Base-by-base conservation (phyloP, 2,113 vertebrate species). In the Oriolus oriolus region DNA sequence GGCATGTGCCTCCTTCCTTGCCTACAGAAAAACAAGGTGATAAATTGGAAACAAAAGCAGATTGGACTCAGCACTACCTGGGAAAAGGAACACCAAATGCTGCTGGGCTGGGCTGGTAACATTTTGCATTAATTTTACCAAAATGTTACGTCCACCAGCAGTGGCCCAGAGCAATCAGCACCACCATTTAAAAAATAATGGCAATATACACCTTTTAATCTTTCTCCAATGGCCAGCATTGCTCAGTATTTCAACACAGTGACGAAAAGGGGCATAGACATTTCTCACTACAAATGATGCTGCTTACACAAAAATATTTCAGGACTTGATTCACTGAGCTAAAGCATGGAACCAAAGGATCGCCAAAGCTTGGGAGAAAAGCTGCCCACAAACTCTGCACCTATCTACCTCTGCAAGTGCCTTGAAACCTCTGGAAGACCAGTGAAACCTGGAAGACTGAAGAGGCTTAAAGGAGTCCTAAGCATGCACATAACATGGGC, bases 401-500 rank as follows among this genome's bases (percentile, higher is more conserved):
- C 20, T 11, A 23, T 9, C 45, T 37, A 23, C 33, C 49, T 16
- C 41, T 47, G 19, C n/a, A 52, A 65, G 33, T 42, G 35, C 64
- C 26, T 57, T 44, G 59, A 45, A 86, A 45, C 4, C 37, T 61
- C 23, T 28, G 28, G 16, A 65, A 88, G 80, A 60, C 4, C 18
- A 74, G 33, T 14, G 23, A 85, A 76, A 84, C 12, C 23, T 63
- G 53, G 50, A 81, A 44, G 60, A 65, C 16, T 13, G 24, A 93
- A 22, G 21, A 71, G 16, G 17, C 50, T 60, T 37, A 35, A 60
- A 39, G 39, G 9, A 63, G 27, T 33, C 20, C 50, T 13, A 33
- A 42, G 11, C 7, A 30, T 0, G 5, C 31, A 52, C 2, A 1
- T 30, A 81, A n/a, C 7, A 1, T 2, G 31, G 17, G 7, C 47